Base-by-base conservation (phyloP, 2,888 invertebrate species). In the Trisateles emortualis region DNA sequence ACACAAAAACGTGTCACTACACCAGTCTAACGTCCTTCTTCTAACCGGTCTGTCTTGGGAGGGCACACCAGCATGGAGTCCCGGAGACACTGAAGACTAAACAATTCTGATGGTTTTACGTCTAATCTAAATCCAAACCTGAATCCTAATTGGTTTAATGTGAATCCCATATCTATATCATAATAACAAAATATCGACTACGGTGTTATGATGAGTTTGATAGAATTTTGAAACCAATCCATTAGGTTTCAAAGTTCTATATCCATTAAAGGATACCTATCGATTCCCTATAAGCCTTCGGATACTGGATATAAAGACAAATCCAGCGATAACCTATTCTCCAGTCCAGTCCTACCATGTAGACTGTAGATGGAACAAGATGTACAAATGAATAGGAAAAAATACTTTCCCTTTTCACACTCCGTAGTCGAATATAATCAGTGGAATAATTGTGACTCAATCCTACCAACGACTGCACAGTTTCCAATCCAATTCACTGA, bases 1-100 rank as follows among this genome's bases (percentile, higher is more conserved):
- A 83, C 86, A 81, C 74, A 67, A 73, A 84, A 69, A 88, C 87
- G 91, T 90, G 88, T 89, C 86, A 84, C 84, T 86, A 87, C 87
- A 89, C 90, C 84, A 90, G 86, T 87, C 88, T 92, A 93, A 93
- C 90, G 91, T 89, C 86, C 88, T 90, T 88, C 90, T 79, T 91
- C 92, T 92, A 92, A 92, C 92, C 87, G 88, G 87, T 84, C 88
- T 88, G 86, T 89, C 87, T 86, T 85, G 91, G 91, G 86, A 84
- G 79, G 88, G 90, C 92, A 90, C 90, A 90, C 86, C 85, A 88
- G 93, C 92, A 93, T 92, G 93, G 84, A 86, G 81, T 81, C 82
- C 85, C 80, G 75, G 72, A 72, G 74, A 84, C 89, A 88, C 87
- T 72, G 81, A 84, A 74, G 80, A 87, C 83, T 86, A 83, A 88